phyloP scores from a whole-genome alignment of 2,113 vertebrate genomes.

The Alaudala cheleensis region DNA sequence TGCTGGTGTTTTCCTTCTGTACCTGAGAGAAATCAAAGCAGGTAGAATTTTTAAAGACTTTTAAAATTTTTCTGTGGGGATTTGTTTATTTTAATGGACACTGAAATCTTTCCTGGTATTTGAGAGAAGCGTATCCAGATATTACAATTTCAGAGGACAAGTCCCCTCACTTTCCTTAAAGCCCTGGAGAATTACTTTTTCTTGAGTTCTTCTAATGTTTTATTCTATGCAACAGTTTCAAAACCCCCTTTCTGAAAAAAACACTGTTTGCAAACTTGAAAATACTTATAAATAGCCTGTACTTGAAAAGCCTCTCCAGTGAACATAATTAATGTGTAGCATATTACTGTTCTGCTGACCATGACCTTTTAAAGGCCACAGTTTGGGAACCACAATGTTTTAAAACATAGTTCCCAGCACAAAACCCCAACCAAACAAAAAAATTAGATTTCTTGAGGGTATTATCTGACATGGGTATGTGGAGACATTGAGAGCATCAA shows the following conservation, averaged over 20 bases:
- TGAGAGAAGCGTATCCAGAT: background rate
- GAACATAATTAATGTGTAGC: background rate
- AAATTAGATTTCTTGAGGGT: background rate
- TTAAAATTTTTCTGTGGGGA: rapidly evolving
- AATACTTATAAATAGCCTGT: background rate
- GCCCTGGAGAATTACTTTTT: background rate
- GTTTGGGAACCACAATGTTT: background rate
- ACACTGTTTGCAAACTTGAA: background rate
- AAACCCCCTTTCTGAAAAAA: background rate
- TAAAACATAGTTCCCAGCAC: background rate
- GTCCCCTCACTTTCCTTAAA: background rate
- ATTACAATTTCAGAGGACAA: background rate
- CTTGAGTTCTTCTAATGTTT: background rate
- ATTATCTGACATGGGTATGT: background rate
- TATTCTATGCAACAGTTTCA: background rate
- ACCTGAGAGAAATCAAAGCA: background rate
- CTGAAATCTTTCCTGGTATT: background rate
- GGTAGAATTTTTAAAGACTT: background rate
- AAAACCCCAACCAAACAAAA: background rate
- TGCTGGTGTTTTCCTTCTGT: background rate
- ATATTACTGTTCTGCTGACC: background rate
- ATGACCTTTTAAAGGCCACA: background rate
- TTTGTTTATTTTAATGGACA: background rate
- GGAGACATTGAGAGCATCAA: rapidly evolving
- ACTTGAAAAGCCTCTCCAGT: background rate